Evolutionary conservation across 2,888 invertebrate genomes (phyloP).

Genomic region (Drosophila mayaguana): DNA sequence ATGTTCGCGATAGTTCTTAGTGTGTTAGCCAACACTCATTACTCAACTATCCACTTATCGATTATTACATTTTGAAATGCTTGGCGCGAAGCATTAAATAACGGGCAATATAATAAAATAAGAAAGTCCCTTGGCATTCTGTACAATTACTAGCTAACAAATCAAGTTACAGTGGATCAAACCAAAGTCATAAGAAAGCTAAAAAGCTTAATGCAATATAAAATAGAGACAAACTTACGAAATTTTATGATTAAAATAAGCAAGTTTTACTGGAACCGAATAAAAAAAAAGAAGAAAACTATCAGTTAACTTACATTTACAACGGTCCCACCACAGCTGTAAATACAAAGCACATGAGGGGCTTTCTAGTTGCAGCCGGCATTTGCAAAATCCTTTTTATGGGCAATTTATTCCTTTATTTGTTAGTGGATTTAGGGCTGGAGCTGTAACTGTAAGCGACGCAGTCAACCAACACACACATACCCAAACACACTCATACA

Average conservation of each 20-base stretch:
- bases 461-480: slow-evolving; percentile 36
- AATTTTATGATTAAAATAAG: slow-evolving; percentile 23
- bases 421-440: slow-evolving; percentile 80
- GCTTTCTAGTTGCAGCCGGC: slow-evolving; percentile 67
- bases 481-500: slow-evolving; percentile 4
- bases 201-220: neutral
- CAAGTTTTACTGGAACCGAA: slow-evolving; percentile 12
- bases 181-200: slow-evolving; percentile 1
- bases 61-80: slow-evolving; percentile 1
- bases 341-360: slow-evolving; percentile 55
- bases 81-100: neutral
- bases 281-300: slow-evolving; percentile 26
- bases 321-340: slow-evolving; percentile 42
- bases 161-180: slow-evolving; percentile 6
- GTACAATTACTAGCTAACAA: neutral
- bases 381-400: slow-evolving; percentile 81
- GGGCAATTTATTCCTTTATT: slow-evolving; percentile 81
- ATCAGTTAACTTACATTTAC: slow-evolving; percentile 39
- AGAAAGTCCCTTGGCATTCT: neutral
- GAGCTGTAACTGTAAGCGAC: slow-evolving; percentile 54
- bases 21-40: slow-evolving; percentile 26
- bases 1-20: rapidly evolving
- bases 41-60: slow-evolving; percentile 13
- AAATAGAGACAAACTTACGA: slow-evolving; percentile 10
- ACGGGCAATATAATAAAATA: neutral